Evolutionary conservation across 2,888 invertebrate species (phyloP).

Genomic region (Pseudoips prasinana): DNA sequence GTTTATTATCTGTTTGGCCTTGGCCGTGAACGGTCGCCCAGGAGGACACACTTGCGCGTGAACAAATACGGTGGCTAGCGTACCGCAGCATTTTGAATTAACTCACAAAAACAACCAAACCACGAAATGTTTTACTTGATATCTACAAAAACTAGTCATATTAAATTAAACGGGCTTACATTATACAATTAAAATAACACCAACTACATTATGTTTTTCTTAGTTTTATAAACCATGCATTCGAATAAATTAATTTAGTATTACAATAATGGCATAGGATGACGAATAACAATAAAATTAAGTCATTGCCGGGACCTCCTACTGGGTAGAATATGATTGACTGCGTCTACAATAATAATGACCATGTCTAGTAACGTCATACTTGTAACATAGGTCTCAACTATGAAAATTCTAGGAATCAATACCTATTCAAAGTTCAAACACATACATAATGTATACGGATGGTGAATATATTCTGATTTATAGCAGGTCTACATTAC

Average conservation of each 20-base stretch:
- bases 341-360: slow-evolving; percentile 10
- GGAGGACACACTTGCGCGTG: slow-evolving; percentile 58
- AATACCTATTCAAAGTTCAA: too few relatives aligned
- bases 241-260: slow-evolving; percentile 15
- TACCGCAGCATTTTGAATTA: slow-evolving; percentile 45
- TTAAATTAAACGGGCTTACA: slow-evolving; percentile 25
- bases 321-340: slow-evolving; percentile 16
- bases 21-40: slow-evolving; percentile 77
- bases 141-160: slow-evolving; percentile 27
- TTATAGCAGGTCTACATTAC: too few relatives aligned
- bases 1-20: slow-evolving; percentile 76
- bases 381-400: background rate
- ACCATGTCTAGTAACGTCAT: slow-evolving; percentile 5
- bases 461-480: too few relatives aligned
- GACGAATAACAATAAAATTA: slow-evolving; percentile 12
- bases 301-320: slow-evolving; percentile 7
- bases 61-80: slow-evolving; percentile 48
- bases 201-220: slow-evolving; percentile 3
- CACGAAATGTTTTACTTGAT: slow-evolving; percentile 33
- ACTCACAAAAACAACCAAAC: slow-evolving; percentile 37
- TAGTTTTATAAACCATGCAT: slow-evolving; percentile 12
- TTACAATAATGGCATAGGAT: slow-evolving; percentile 14
- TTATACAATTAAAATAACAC: too few relatives aligned
- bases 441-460: too few relatives aligned
- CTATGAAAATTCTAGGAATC: too few relatives aligned